Evolutionary conservation across 1,140 invertebrate species (phyloP), one percentile per base, ranked within the genome.

Genomic region (Leptopilina clavipes): DNA sequence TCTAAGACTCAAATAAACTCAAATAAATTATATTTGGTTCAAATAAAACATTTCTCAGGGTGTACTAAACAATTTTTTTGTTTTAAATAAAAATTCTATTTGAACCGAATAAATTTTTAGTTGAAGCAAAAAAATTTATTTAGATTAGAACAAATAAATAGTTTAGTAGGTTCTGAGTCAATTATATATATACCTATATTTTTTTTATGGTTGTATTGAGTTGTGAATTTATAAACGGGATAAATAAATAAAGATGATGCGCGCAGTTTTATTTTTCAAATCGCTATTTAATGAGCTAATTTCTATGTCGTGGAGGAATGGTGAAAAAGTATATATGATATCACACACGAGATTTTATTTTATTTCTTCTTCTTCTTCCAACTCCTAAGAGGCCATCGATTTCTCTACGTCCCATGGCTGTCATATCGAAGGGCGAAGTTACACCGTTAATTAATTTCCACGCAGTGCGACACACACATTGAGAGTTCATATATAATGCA

Each of bases 371-470:
- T 9, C 9, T 40, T 40, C 9, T 40, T 40, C 7, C 37, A 40
- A 40, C 12, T 65, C 14, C 22, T 14, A 5, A 8, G 25, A 65
- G 22, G 59, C 59, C 25, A 65, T 65, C 59, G 59, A 65, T 65
- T 65, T 65, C 59, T 65, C 22, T 65, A 31, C 22, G 22, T 65
- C 59, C 25, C 22, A 65, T 65, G 25, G 25, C 59, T 65, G 59
- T 65, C 59, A 65, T 65, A 65, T 65, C 59, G 59, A 65, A 65
- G 59, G 59, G 59, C 59, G 59, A 22, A 25, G 22, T 65, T 65
- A 11, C 59, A 65, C 59, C 22, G 59, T 65, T 65, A 65, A 65
- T 65, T 65, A 65, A 65, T 65, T 65, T 65, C 59, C 59, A 31
- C 22, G 12, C 22, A 14, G 22, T 65, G 59, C 59, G 59, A 65